These are phyloP conservation scores for Sarcophaga carnaria DNA, from an alignment of 2,888 invertebrate genomes.

Conservation along the genomic window DNA sequence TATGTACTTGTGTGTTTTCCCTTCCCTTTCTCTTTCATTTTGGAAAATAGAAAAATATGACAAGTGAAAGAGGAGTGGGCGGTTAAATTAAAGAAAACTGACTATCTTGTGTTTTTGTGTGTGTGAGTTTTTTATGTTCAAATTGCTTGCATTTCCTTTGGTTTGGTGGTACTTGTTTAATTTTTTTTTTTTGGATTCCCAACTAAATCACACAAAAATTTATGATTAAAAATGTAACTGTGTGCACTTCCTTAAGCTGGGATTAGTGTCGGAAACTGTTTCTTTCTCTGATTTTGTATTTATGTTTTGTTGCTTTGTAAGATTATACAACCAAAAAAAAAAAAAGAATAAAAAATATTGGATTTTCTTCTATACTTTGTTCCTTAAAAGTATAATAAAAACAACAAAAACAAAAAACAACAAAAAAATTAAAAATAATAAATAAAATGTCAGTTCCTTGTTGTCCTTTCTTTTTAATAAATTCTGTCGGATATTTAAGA, in stretches of 20 bases:
- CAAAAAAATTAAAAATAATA: no score
- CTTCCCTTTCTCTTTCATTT: neutral
- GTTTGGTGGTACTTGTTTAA: neutral
- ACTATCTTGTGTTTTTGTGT: constrained; percentile 9
- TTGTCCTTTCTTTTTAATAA: no score
- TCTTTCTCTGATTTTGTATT: neutral
- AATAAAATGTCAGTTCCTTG: no score
- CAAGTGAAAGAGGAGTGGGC: neutral
- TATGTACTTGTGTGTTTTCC: neutral
- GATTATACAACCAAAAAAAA: constrained; percentile 1
- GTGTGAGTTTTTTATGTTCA: neutral
- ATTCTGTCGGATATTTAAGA: no score
- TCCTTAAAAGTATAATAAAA: no score
- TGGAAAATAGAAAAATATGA: neutral
- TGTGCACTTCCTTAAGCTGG: constrained; percentile 73
- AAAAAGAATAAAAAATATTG: constrained; percentile 15
- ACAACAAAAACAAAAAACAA: no score
- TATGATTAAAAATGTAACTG: constrained; percentile 43
- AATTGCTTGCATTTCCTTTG: neutral
- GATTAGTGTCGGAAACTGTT: constrained; percentile 76
- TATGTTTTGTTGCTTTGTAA: neutral
- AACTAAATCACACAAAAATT: constrained; percentile 17
- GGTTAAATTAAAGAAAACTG: neutral
- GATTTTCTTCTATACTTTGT: no score
- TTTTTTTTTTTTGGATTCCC: neutral